Percentiles rank a stretch among this genome's conserved stretches.
Evolutionary conservation across 2,113 vertebrate genomes (phyloP).

Genomic region (Neolamprologus variostigma): DNA sequence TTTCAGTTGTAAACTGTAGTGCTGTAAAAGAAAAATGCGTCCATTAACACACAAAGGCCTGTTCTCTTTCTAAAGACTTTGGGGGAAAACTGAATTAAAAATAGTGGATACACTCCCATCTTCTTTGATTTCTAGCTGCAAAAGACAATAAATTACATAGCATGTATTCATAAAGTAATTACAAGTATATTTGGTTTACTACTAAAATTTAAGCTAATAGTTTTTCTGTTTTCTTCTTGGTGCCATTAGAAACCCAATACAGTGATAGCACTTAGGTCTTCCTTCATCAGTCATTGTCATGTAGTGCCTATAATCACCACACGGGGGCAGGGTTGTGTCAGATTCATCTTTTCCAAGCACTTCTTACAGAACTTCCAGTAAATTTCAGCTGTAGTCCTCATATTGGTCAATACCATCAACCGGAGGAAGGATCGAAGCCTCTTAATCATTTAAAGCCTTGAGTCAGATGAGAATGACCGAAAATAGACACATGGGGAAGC

Average conservation of each 20-base stretch:
- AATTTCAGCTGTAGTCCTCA: background rate
- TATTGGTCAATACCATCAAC: background rate
- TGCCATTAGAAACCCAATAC: background rate
- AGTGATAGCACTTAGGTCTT: background rate
- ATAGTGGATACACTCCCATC: background rate
- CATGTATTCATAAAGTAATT: background rate
- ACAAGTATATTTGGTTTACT: background rate
- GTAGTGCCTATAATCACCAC: constrained; percentile 7
- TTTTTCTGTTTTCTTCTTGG: background rate
- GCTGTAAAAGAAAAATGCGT: background rate
- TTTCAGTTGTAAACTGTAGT: background rate
- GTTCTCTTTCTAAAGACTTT: background rate
- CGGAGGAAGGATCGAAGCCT: background rate
- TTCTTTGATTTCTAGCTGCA: background rate
- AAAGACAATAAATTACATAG: background rate
- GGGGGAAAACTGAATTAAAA: background rate
- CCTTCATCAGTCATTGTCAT: background rate
- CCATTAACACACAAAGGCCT: background rate
- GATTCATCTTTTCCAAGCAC: background rate
- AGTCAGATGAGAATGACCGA: background rate
- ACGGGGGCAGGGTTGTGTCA: background rate
- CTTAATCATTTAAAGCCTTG: background rate
- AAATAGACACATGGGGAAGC: background rate
- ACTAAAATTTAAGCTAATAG: background rate
- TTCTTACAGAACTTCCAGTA: background rate